A percentile compares a stretch with the other conserved stretches of the same genome.
Evolutionary conservation across 2,113 vertebrate genomes (phyloP).

Genomic region (Hemiscyllium ocellatum): DNA sequence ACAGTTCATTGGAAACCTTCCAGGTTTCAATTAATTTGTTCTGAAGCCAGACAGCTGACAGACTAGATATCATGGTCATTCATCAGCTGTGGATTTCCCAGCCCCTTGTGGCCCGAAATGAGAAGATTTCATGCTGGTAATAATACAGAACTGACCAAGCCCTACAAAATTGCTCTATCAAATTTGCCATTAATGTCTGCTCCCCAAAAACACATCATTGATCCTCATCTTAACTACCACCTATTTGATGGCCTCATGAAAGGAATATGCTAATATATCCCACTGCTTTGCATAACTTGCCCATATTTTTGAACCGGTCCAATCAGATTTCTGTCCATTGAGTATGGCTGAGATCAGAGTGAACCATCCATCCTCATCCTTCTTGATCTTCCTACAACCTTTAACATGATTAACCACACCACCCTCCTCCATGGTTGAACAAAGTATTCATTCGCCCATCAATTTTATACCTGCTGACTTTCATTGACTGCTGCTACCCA

Average conservation of each 20-base stretch:
- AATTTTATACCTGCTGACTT: background rate
- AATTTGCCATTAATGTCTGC: background rate
- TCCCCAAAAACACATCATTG: background rate
- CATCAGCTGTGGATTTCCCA: conserved; percentile 3
- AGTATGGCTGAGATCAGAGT: background rate
- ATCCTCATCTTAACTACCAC: background rate
- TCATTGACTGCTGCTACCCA: background rate
- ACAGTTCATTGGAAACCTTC: background rate
- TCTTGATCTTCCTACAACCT: background rate
- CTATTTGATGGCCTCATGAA: background rate
- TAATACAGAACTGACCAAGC: background rate
- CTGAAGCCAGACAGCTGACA: background rate
- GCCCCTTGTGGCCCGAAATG: background rate
- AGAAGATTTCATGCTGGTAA: background rate
- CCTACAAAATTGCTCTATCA: background rate
- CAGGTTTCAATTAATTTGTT: background rate
- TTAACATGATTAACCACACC: background rate
- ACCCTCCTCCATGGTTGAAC: background rate
- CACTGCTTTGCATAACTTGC: background rate
- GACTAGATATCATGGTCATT: background rate
- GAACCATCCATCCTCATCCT: background rate
- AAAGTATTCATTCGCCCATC: background rate
- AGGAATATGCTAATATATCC: background rate
- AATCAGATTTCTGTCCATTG: background rate
- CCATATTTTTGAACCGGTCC: background rate